A percentile compares a stretch with the other conserved stretches of the same genome.
Conservation (phyloP, 1,140 invertebrate species). For the Drosophila bocqueti region DNA sequence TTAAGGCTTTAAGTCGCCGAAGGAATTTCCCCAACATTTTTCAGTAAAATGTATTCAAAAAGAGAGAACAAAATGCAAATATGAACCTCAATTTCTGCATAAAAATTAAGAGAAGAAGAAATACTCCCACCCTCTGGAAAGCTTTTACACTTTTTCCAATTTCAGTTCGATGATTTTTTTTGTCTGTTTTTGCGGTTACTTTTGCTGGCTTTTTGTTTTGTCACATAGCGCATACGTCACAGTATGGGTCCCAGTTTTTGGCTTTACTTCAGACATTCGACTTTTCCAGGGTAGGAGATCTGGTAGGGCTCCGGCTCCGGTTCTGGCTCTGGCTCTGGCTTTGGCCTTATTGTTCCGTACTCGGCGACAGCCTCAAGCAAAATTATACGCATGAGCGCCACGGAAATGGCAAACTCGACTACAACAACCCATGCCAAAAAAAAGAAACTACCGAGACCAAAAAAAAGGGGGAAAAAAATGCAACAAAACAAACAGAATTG, state of each 20-base stretch:
- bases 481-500: slow-evolving; percentile 67
- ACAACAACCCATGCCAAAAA: slow-evolving; percentile 59
- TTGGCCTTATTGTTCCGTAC: slow-evolving; percentile 67
- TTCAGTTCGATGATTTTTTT: slow-evolving; percentile 43
- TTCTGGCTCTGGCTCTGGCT: slow-evolving; percentile 5
- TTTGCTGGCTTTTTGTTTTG: slow-evolving; percentile 33
- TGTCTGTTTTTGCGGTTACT: slow-evolving; percentile 10
- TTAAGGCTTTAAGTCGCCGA: slow-evolving; percentile 58
- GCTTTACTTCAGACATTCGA: slow-evolving; percentile 42
- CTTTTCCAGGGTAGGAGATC: slow-evolving; percentile 20
- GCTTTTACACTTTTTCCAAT: slow-evolving; percentile 27
- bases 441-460: slow-evolving; percentile 49
- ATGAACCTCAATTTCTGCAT: slow-evolving; percentile 31
- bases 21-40: slow-evolving; percentile 25
- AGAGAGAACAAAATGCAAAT: slow-evolving; percentile 7
- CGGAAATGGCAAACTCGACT: slow-evolving; percentile 80
- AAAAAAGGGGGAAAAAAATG: slow-evolving; percentile 13
- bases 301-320: background rate
- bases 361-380: slow-evolving; percentile 78
- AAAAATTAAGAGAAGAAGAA: slow-evolving; percentile 23
- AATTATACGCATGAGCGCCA: slow-evolving; percentile 82
- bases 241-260: slow-evolving; percentile 56
- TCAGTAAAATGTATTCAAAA: slow-evolving; percentile 46
- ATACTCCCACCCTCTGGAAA: background rate
- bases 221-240: slow-evolving; percentile 72